Evolutionary conservation across 2,113 vertebrate species (phyloP).

Genomic region (Litocranius walleri): DNA sequence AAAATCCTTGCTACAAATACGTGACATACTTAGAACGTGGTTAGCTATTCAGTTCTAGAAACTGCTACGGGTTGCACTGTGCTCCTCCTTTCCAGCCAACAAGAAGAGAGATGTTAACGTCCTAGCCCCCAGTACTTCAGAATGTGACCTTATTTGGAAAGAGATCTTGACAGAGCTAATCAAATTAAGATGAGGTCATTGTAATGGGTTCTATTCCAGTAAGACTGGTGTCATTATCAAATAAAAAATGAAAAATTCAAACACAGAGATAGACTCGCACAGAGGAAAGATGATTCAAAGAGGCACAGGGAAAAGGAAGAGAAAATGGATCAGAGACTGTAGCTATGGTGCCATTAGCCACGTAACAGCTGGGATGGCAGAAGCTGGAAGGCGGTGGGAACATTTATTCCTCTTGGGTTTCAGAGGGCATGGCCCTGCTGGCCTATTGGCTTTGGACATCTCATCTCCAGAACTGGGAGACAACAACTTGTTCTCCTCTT

Average conservation of each 20-base stretch:
- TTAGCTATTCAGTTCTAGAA: background rate
- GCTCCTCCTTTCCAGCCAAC: background rate
- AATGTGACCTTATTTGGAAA: background rate
- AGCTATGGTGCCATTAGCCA: background rate
- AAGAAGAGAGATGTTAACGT: background rate
- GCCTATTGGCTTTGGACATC: background rate
- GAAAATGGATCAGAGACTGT: background rate
- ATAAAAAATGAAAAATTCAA: background rate
- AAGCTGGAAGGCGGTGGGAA: background rate
- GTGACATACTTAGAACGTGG: background rate
- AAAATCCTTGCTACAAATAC: background rate
- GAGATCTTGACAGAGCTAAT: background rate
- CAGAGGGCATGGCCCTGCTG: background rate
- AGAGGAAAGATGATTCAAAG: background rate
- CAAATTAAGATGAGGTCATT: background rate
- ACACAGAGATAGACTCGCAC: accelerated
- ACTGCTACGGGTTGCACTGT: background rate
- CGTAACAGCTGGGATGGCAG: background rate
- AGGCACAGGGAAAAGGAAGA: background rate
- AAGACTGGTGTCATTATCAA: background rate
- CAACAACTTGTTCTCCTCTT: background rate
- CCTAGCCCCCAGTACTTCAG: background rate
- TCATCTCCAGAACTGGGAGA: background rate
- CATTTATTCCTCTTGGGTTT: background rate
- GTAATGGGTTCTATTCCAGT: background rate